These are phyloP conservation scores for Polypterus bichir DNA, from an alignment of 2,113 vertebrate genomes.

Conservation along the genomic window DNA sequence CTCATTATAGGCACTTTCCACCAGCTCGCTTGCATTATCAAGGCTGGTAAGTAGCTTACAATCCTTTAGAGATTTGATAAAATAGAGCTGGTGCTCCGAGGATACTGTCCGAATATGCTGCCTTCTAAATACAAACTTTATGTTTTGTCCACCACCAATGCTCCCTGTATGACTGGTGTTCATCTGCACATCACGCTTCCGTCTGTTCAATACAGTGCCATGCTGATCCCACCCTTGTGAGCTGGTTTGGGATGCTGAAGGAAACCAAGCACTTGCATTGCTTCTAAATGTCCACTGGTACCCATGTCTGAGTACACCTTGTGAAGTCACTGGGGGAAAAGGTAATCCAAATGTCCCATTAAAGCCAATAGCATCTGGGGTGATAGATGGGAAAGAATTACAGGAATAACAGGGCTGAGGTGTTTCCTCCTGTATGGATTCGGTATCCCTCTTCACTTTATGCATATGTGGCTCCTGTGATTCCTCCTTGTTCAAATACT, in stretches of 20 bases:
- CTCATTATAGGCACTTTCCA: constrained; percentile 2
- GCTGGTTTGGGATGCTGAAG: no score
- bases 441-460: no score
- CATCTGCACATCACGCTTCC: neutral
- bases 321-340: no score
- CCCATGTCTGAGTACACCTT: no score
- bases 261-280: no score
- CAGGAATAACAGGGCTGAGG: no score
- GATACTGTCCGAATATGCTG: neutral
- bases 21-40: neutral
- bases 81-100: constrained; percentile 2
- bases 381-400: no score
- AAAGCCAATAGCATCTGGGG: no score
- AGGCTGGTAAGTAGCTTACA: constrained; percentile 11
- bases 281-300: no score
- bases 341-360: no score
- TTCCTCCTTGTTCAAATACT: constrained; percentile 2
- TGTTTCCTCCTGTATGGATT: no score
- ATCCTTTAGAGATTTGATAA: neutral
- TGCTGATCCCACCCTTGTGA: neutral
- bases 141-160: neutral
- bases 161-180: neutral
- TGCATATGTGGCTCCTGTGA: no score
- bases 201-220: neutral
- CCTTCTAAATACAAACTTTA: neutral